Conservation (phyloP, 2,113 vertebrate genomes). For the Hucho hucho region DNA sequence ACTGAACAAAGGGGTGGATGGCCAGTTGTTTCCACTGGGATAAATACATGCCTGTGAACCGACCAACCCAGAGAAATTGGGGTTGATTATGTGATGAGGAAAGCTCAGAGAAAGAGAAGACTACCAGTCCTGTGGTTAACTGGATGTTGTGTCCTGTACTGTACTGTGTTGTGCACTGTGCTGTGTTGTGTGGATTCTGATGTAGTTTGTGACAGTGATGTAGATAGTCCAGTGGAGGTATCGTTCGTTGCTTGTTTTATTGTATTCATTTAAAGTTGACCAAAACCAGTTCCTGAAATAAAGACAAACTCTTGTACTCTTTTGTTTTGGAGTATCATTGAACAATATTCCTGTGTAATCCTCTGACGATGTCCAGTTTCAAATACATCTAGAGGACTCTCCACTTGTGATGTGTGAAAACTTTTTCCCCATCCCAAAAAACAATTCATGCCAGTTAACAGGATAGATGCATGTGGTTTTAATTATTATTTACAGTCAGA, state of each 20-base stretch:
- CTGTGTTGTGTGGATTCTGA: neutral
- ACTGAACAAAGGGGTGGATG: too few relatives aligned
- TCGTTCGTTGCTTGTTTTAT: neutral
- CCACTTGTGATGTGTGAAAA: neutral
- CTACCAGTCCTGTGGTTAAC: neutral
- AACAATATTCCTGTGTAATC: neutral
- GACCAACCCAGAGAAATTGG: neutral
- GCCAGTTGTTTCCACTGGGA: too few relatives aligned
- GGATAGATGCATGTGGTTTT: neutral
- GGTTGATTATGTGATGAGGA: neutral
- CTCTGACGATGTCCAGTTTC: neutral
- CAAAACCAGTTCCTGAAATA: conserved; percentile 22
- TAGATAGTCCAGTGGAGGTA: neutral
- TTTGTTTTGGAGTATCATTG: neutral
- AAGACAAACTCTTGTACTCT: conserved; percentile 4
- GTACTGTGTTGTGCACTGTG: too few relatives aligned
- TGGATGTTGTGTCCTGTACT: conserved; percentile 1
- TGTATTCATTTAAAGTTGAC: neutral
- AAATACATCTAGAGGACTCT: neutral
- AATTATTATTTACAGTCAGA: neutral
- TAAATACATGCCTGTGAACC: too few relatives aligned
- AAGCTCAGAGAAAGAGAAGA: neutral
- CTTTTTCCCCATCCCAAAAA: neutral
- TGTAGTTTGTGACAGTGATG: conserved; percentile 15
- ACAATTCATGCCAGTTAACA: neutral